Conservation (phyloP, 2,113 vertebrate genomes). For the Grus americana region DNA sequence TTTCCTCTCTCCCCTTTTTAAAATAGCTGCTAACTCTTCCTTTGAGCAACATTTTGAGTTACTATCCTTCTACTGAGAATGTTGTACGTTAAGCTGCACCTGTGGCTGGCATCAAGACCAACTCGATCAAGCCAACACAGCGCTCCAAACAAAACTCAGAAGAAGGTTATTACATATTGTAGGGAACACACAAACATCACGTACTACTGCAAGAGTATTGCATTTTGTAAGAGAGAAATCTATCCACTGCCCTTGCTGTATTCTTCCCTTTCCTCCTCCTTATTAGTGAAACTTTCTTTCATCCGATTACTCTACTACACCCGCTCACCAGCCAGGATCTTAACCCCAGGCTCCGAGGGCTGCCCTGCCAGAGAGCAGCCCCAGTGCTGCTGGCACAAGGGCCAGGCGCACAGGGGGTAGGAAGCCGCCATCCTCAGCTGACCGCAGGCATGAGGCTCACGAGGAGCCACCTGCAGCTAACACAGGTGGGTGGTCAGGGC, state of each 20-base stretch:
- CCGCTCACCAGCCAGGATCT: background rate
- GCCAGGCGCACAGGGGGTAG: accelerated
- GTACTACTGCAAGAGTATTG: accelerated
- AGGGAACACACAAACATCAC: background rate
- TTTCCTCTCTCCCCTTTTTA: background rate
- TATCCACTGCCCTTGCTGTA: background rate
- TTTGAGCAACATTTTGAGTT: background rate
- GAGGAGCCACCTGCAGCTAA: background rate
- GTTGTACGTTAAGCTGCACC: background rate
- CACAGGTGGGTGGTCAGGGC: accelerated
- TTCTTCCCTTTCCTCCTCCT: background rate
- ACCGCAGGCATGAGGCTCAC: accelerated
- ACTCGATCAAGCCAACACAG: background rate
- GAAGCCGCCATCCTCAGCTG: accelerated
- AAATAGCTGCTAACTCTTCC: background rate
- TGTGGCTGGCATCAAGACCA: background rate
- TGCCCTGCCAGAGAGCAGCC: background rate
- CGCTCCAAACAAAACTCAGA: background rate
- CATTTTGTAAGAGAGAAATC: background rate
- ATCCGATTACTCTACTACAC: background rate
- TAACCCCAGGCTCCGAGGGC: background rate
- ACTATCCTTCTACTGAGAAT: background rate
- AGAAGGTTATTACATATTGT: background rate
- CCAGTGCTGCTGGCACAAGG: accelerated
- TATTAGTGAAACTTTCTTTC: background rate